Evolutionary conservation across 2,888 invertebrate species (phyloP), one percentile per base, ranked within the genome.

Genomic region (Drosophila borborema): DNA sequence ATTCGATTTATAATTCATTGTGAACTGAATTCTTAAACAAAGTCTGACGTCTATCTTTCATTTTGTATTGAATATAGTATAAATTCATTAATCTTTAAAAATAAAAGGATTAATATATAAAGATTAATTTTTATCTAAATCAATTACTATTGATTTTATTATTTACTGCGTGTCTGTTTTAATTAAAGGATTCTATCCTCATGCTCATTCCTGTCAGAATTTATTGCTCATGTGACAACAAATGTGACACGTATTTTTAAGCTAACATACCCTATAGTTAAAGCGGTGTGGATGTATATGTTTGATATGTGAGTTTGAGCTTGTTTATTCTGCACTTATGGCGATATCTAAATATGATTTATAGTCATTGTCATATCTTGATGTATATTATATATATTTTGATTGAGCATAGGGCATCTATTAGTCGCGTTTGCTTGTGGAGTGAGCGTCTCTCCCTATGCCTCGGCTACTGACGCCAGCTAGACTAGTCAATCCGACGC

Each of bases 401-500:
- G 46, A 6, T 16, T 36, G 40, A 55, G 41, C 31, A 51, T 28
- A 63, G 64, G 66, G 45, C 66, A 58, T 58, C 31, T 40, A 2
- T 16, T 2, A 23, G 23, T 34, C 60, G n/a, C 2, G 18, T 14
- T 16, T 28, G 7, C 28, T 20, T 14, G 40, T 34, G 20, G 8
- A 5, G 12, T 40, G 16, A n/a, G n/a, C 5, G 34, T 14, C 7
- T 18, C 66, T 43, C 54, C 28, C 31, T 56, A 41, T 54, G 46
- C 36, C 51, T 14, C 16, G 38, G 31, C 36, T 65, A 43, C 48
- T 63, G 48, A 41, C 89, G 89, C 80, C 87, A 76, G 46, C 7
- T 51, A 56, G 87, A 64, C 87, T 82, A 80, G 86, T 55, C 82
- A 55, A 46, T 14, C 18, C 36, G 87, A 58, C 87, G 89, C 82